phyloP scores from a whole-genome alignment of 1,140 invertebrate species.

The Pseudomyrmex pallidus region DNA sequence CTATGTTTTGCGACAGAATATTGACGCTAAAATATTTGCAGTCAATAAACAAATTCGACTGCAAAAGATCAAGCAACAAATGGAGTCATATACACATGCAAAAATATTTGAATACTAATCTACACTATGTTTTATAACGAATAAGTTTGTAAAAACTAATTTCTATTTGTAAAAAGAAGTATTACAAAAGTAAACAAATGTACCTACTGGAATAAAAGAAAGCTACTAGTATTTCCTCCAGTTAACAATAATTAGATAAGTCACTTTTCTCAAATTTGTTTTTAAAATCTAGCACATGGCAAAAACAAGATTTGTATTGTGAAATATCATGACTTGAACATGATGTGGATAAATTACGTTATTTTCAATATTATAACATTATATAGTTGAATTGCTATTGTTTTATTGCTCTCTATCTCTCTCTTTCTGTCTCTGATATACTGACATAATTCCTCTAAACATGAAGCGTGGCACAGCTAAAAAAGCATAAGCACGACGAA shows the following conservation, averaged over 20 bases:
- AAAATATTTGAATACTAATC: no score
- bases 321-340: not conserved
- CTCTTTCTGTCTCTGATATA: not conserved
- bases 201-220: not conserved
- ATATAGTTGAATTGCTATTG: not conserved
- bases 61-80: no score
- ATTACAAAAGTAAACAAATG: not conserved
- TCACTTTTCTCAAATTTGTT: slow-evolving; percentile 3
- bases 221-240: not conserved
- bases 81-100: no score
- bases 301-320: not conserved
- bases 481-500: not conserved
- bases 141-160: not conserved
- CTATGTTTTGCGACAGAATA: no score
- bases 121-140: no score
- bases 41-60: no score
- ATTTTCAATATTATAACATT: slow-evolving; percentile 6
- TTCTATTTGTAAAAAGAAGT: not conserved
- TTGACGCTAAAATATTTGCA: no score
- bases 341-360: slow-evolving; percentile 23
- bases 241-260: not conserved
- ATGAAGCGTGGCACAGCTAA: not conserved
- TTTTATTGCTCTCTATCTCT: no score
- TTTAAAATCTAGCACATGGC: slow-evolving; percentile 10
- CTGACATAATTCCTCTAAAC: slow-evolving; percentile 26